A percentile compares a stretch with the other conserved stretches of the same genome.
phyloP scores from a whole-genome alignment of 2,888 invertebrate genomes.

The Ditylenchus weischeri region DNA sequence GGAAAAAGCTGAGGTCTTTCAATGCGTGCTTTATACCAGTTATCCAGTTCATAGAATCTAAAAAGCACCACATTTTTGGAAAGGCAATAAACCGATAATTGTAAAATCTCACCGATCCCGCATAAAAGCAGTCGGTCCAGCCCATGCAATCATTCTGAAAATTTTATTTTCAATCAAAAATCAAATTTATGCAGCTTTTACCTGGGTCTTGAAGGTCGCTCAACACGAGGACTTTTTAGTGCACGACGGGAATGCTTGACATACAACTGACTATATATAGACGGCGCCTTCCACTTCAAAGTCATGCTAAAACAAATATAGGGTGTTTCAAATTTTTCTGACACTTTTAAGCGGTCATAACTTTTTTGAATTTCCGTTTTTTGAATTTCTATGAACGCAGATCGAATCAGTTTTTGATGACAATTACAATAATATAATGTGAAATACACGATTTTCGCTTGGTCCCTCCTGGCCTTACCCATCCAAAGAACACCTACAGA shows the following conservation, averaged over 20 bases:
- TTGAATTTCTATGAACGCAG: no score
- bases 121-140: conserved; percentile 55
- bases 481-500: no score
- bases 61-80: conserved; percentile 5
- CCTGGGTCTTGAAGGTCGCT: conserved; percentile 46
- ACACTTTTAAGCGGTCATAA: no score
- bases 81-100: conserved; percentile 7
- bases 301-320: neutral
- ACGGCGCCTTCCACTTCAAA: conserved; percentile 11
- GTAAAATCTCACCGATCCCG: conserved; percentile 43
- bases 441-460: no score
- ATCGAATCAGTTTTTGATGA: no score
- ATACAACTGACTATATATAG: conserved; percentile 36
- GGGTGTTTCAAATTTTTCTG: no score
- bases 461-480: no score
- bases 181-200: neutral
- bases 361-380: no score
- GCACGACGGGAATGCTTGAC: conserved; percentile 43
- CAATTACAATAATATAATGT: no score
- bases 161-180: neutral
- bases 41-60: conserved; percentile 57
- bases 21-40: conserved; percentile 59
- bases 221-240: conserved; percentile 46
- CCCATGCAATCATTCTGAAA: conserved; percentile 52
- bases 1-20: conserved; percentile 53